These are phyloP conservation scores for Acrocera orbiculus DNA, from an alignment of 2,888 invertebrate genomes.

Conservation along the genomic window DNA sequence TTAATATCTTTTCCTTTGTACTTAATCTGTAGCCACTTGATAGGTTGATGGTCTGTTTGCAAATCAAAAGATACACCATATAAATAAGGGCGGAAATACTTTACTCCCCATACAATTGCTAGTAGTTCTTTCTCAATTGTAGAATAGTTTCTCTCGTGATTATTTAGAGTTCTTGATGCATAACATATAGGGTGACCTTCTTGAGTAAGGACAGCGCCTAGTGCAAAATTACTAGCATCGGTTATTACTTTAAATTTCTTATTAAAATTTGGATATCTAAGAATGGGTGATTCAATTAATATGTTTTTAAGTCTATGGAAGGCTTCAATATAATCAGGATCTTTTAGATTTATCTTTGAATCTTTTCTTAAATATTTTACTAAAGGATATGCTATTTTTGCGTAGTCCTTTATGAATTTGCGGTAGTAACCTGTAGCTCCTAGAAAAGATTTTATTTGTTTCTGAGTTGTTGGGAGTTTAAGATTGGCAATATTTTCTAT, in stretches of 20 bases:
- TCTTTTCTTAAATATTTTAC: constrained; percentile 2
- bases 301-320: constrained; percentile 3
- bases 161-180: constrained; percentile 16
- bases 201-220: constrained; percentile 18
- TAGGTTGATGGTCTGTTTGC: constrained; percentile 4
- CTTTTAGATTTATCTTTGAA: background rate
- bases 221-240: constrained; percentile 15
- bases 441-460: constrained; percentile 3
- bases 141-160: constrained; percentile 15
- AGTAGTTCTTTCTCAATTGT: constrained; percentile 21
- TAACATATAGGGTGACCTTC: constrained; percentile 16
- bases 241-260: constrained; percentile 3
- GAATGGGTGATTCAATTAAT: background rate
- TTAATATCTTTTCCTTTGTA: constrained; percentile 3
- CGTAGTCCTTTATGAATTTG: constrained; percentile 3
- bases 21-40: constrained; percentile 3
- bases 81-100: constrained; percentile 9
- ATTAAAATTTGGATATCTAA: constrained; percentile 3
- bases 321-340: constrained; percentile 1
- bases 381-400: background rate
- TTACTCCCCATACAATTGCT: constrained; percentile 18
- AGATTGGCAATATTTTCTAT: constrained; percentile 32
- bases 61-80: constrained; percentile 4
- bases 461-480: constrained; percentile 1
- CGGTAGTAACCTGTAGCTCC: constrained; percentile 1